Percentiles rank a stretch among this genome's conserved stretches.
Conservation (phyloP, 2,888 invertebrate genomes). For the Thecocarcelia acutangulata region DNA sequence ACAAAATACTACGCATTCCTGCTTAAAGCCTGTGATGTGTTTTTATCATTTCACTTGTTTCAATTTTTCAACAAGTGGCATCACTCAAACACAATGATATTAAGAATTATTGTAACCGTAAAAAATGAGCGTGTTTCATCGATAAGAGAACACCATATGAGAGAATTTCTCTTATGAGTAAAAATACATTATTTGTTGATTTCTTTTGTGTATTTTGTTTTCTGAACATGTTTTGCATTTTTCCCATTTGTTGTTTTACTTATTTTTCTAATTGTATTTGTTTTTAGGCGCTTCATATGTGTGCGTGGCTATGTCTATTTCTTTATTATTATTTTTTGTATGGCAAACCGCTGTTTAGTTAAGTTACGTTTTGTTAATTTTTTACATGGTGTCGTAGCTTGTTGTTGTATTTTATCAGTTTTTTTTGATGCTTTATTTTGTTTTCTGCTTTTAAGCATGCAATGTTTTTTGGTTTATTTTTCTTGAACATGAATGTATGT, state of each 20-base stretch:
- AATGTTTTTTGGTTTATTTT: constrained; percentile 14
- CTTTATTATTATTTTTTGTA: constrained; percentile 27
- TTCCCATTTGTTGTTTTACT: constrained; percentile 37
- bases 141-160: constrained; percentile 15
- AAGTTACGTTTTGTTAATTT: constrained; percentile 31
- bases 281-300: constrained; percentile 14
- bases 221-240: constrained; percentile 46
- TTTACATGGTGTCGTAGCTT: constrained; percentile 29
- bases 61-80: constrained; percentile 47
- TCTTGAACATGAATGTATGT: constrained; percentile 5
- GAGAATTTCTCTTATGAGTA: not conserved
- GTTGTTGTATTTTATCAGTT: constrained; percentile 38
- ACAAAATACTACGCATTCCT: too few species aligned
- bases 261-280: constrained; percentile 28
- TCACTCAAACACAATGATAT: constrained; percentile 33
- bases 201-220: constrained; percentile 39
- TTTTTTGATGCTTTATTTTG: constrained; percentile 39
- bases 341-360: constrained; percentile 50
- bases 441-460: constrained; percentile 1
- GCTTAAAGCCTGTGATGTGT: too few species aligned
- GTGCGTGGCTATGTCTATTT: constrained; percentile 13
- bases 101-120: constrained; percentile 10
- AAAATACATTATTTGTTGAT: not conserved
- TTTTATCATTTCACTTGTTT: too few species aligned
- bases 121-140: not conserved